Evolutionary conservation across 2,797 vertebrate genomes (phyloP), one percentile per base, ranked within the genome.

Genomic region (Crax fasciolata): DNA sequence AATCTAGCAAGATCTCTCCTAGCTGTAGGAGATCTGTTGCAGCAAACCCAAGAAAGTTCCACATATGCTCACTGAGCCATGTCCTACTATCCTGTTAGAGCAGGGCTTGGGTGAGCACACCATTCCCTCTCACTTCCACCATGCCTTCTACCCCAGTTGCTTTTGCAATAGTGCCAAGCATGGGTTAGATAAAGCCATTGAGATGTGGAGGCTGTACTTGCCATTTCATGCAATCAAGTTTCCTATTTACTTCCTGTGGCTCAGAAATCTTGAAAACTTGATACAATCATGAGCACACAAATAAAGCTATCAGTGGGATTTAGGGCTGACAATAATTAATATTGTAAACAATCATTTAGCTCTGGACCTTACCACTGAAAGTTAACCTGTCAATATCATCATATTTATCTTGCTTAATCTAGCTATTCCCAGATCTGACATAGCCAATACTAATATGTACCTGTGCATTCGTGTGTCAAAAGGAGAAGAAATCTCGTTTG

Each of bases 271-370:
- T 61, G 57, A 74, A 75, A 90, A 58, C 0, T 0, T 43, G 15
- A 49, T 77, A 32, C 39, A 54, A 79, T 46, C 27, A 11, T 11
- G 9, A 67, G 15, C 6, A 65, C 25, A 61, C 18, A 41, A 73
- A 48, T 62, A 51, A 96, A 91, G 23, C 8, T 59, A 82, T 17
- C 30, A 79, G 59, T 71, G 41, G 21, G 24, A 74, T 84, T 74
- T 79, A 59, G 21, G 28, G 9, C 18, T 67, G 32, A 67, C 67
- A 82, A 16, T 28, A 55, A 82, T n/a, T 3, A 84, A 41, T 79
- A 71, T 28, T 58, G 41, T 27, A 75, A 92, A 63, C 4, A 24
- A 20, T n/a, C 89, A n/a, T 96, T 96, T 86, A 65, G 46, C 74
- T 89, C 66, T 61, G 74, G 77, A 93, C 27, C 27, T 74, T 65